Base-by-base conservation (phyloP, 2,888 invertebrate species). In the Zaprionus lineosus region DNA sequence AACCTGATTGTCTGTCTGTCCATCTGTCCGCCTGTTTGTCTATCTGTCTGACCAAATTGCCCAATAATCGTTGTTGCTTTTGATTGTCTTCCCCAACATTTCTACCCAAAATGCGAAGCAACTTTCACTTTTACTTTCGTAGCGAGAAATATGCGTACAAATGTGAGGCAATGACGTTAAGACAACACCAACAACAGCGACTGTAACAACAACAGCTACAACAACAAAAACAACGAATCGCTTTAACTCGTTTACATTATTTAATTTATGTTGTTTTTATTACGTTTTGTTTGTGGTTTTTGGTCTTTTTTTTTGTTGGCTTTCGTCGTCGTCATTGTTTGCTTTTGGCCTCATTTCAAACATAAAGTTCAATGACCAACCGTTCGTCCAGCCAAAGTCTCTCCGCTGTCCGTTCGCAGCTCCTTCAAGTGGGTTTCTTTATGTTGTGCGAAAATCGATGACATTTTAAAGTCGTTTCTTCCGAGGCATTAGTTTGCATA, bases 101-200 rank as follows among this genome's bases (percentile, higher is more conserved):
- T 83, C 81, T 71, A 63, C 61, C 40, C 61, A 37, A 67, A 59
- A 58, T 55, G 60, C 40, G 44, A 31, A 37, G 56, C 40, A 70
- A 83, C 86, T 86, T 84, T 84, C 86, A 86, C 86, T 86, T 84
- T 84, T 86, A 86, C 86, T 84, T 86, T 84, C 86, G 58, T 77
- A 52, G 46, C 57, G 36, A 15, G 69, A 29, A 52, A 60, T 41
- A 56, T 56, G 56, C 62, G 65, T 71, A 50, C 43, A 18, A 50
- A 63, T 52, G 66, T 66, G 58, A 59, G 51, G 55, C 72, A 72
- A 74, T 39, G 51, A 59, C 55, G 55, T 66, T 47, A 26, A 12
- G 29, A 11, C 60, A 44, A 21, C 41, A 65, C 24, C 37, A 60
- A 31, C 40, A 53, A 41, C 40, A 57, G 31, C 50, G 44, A n/a